A percentile compares a stretch with the other conserved stretches of the same genome.
phyloP scores from a whole-genome alignment of 2,888 invertebrate genomes.

The Bombylius major region DNA sequence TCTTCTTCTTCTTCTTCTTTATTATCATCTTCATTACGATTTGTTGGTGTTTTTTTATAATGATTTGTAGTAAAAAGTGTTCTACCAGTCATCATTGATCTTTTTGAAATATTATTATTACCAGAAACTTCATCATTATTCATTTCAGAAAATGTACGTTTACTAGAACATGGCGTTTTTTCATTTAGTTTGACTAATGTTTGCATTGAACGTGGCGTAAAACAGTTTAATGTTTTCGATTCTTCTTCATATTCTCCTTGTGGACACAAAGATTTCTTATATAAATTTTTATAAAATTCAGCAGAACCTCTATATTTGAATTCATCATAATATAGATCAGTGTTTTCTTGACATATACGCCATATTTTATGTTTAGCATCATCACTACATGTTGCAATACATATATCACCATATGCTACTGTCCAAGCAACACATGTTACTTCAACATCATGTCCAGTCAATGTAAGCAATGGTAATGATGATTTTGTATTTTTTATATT shows the following conservation, averaged over 20 bases:
- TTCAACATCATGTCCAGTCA: slow-evolving; percentile 70
- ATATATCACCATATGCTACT: slow-evolving; percentile 38
- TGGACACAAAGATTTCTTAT: too few relatives aligned
- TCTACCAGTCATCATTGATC: too few relatives aligned
- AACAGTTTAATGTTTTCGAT: slow-evolving; percentile 5
- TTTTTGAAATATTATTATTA: too few relatives aligned
- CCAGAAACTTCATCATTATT: slow-evolving; percentile 16
- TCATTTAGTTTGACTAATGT: slow-evolving; percentile 34
- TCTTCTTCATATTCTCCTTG: too few relatives aligned
- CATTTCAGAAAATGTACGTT: slow-evolving; percentile 32
- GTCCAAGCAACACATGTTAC: slow-evolving; percentile 83
- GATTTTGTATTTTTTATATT: slow-evolving; percentile 44
- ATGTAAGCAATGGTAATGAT: slow-evolving; percentile 46
- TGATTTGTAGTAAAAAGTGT: too few relatives aligned
- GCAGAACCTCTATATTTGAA: slow-evolving; percentile 22
- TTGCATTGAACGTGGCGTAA: slow-evolving; percentile 41
- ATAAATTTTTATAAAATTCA: neutral
- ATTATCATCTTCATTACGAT: too few relatives aligned
- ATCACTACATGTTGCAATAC: slow-evolving; percentile 71
- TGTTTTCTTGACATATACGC: slow-evolving; percentile 47
- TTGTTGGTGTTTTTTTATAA: too few relatives aligned
- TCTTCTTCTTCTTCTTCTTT: too few relatives aligned
- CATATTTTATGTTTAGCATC: slow-evolving; percentile 68
- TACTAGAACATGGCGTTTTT: slow-evolving; percentile 27
- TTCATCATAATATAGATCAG: slow-evolving; percentile 30